Percentiles rank a stretch among this genome's conserved stretches.
phyloP scores from a whole-genome alignment of 2,797 vertebrate species.

The Buphagus erythrorhynchus region DNA sequence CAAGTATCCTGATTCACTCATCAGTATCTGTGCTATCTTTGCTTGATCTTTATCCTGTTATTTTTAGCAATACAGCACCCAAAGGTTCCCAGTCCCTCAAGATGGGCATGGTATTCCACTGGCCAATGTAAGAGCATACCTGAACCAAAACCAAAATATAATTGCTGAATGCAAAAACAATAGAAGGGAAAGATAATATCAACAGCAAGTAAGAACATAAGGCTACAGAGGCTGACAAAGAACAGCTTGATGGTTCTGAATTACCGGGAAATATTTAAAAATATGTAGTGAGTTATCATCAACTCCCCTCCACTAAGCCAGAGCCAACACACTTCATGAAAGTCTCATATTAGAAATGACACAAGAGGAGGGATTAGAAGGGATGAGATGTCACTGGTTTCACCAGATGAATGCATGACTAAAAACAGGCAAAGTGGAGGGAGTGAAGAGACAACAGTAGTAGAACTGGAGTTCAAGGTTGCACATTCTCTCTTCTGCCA shows the following conservation, averaged over 20 bases:
- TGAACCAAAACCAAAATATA: neutral
- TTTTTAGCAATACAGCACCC: neutral
- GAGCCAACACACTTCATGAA: neutral
- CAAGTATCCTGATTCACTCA: neutral
- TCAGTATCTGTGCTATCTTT: neutral
- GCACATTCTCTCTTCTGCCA: too few species aligned
- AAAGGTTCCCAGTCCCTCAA: neutral
- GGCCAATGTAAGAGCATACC: neutral
- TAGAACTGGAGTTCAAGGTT: neutral
- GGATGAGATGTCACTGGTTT: neutral
- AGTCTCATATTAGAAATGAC: neutral
- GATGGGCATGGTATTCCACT: neutral
- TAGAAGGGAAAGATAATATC: neutral
- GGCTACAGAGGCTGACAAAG: neutral
- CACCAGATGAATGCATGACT: neutral
- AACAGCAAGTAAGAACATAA: neutral
- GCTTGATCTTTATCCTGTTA: neutral
- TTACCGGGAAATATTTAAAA: slow-evolving; percentile 16
- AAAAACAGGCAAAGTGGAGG: neutral
- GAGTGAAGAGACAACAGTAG: neutral
- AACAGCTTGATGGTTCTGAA: neutral
- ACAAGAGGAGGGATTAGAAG: neutral
- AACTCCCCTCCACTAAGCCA: neutral
- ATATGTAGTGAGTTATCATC: neutral
- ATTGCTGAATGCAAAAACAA: neutral